Percentiles rank a stretch among this genome's conserved stretches.
phyloP scores from a whole-genome alignment of 2,888 invertebrate species.

The Megamerina dolium region DNA sequence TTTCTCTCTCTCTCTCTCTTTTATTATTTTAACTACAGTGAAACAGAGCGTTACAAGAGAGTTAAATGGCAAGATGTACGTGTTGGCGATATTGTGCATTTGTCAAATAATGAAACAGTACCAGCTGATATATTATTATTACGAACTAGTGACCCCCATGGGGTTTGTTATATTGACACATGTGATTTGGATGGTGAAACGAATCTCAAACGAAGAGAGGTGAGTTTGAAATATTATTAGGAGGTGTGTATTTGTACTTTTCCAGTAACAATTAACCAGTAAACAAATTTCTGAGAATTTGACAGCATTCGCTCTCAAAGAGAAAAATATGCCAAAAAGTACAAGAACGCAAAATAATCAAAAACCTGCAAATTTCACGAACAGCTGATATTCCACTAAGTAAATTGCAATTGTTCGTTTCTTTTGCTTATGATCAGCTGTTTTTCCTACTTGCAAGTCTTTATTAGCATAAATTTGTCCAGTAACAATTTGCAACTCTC shows the following conservation, averaged over 20 bases:
- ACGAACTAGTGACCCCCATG: constrained; percentile 79
- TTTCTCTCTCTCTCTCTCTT: background rate
- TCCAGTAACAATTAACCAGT: too few species aligned
- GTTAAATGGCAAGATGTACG: constrained; percentile 84
- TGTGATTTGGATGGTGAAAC: constrained; percentile 95
- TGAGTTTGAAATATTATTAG: constrained; percentile 38
- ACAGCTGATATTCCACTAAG: background rate
- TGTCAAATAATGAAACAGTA: constrained; percentile 93
- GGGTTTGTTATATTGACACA: constrained; percentile 90
- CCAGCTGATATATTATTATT: constrained; percentile 92
- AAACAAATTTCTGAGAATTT: too few species aligned
- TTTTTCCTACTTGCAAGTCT: too few species aligned
- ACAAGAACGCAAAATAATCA: too few species aligned
- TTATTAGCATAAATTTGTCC: background rate
- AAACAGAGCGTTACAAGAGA: constrained; percentile 74
- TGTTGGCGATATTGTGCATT: constrained; percentile 90
- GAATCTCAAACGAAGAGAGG: constrained; percentile 87
- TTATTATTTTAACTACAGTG: constrained; percentile 55
- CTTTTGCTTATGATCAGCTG: too few species aligned
- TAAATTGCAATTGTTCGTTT: background rate
- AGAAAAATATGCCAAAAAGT: too few species aligned
- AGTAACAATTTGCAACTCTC: too few species aligned
- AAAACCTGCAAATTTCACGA: too few species aligned
- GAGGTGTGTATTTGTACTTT: too few species aligned
- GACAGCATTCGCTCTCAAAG: too few species aligned